These are phyloP conservation scores for Eupristina koningsbergeri DNA, from an alignment of 1,140 invertebrate species.

Conservation along the genomic window DNA sequence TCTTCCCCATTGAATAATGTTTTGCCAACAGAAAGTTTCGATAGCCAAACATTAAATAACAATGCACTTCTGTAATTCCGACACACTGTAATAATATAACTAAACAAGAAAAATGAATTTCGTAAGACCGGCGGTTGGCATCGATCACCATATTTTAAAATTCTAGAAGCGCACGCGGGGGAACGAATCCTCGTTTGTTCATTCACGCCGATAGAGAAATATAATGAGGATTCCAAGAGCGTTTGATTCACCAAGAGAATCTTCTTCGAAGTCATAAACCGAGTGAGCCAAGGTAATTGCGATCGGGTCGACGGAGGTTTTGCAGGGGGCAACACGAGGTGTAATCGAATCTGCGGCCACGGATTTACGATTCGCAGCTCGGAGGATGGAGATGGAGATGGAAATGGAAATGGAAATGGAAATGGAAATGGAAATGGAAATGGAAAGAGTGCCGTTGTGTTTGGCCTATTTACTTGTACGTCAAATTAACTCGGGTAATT, in stretches of 20 bases:
- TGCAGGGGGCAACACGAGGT: not conserved
- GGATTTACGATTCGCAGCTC: not conserved
- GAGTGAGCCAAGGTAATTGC: not conserved
- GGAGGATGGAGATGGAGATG: not conserved
- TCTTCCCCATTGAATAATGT: not conserved
- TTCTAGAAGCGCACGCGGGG: too few species aligned
- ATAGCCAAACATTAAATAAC: not conserved
- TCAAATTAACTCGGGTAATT: not conserved
- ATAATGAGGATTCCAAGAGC: not conserved
- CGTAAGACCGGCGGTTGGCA: too few species aligned
- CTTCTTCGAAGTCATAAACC: not conserved
- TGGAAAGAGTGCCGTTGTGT: not conserved
- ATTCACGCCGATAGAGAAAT: not conserved
- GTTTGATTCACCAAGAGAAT: not conserved
- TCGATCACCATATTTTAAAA: too few species aligned
- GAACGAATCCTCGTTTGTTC: not conserved
- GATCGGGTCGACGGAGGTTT: not conserved
- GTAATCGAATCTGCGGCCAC: not conserved
- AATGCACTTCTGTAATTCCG: not conserved
- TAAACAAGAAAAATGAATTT: not conserved
- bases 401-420: not conserved
- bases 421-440: not conserved
- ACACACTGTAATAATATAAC: not conserved
- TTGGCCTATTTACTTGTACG: not conserved
- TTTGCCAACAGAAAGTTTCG: too few species aligned